Percentiles rank a stretch among this genome's conserved stretches.
Conservation (phyloP, 2,888 invertebrate genomes). For the Melikaiella ostensackeni region DNA sequence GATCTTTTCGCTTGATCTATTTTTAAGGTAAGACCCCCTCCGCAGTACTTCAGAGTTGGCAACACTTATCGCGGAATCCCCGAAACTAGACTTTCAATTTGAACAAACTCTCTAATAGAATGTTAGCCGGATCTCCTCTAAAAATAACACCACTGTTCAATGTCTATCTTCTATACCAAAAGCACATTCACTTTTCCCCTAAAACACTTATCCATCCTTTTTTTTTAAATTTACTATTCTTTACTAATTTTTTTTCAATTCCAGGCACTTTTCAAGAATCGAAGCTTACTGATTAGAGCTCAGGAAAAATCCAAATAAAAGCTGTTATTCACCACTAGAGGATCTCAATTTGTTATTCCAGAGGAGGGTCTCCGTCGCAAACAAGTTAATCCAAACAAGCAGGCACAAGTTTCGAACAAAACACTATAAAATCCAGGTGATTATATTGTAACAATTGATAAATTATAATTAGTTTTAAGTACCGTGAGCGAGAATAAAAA, state of each 20-base stretch:
- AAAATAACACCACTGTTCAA: slow-evolving; percentile 11
- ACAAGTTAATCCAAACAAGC: slow-evolving; percentile 2
- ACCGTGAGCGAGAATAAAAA: slow-evolving; percentile 60
- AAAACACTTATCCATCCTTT: neutral
- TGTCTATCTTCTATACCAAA: neutral
- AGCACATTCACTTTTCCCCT: neutral
- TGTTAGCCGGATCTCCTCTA: neutral
- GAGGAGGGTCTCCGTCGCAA: neutral
- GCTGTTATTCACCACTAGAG: neutral
- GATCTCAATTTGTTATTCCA: slow-evolving; percentile 1
- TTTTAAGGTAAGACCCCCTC: neutral
- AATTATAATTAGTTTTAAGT: slow-evolving; percentile 44
- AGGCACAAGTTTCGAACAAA: slow-evolving; percentile 9
- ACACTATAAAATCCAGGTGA: slow-evolving; percentile 30
- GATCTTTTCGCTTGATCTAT: neutral
- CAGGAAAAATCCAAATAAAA: neutral
- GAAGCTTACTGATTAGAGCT: neutral
- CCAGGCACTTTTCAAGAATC: neutral
- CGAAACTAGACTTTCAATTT: neutral
- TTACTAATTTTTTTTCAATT: neutral
- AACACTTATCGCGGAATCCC: slow-evolving; percentile 6
- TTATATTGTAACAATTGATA: slow-evolving; percentile 1
- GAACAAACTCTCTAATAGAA: neutral
- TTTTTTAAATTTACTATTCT: neutral
- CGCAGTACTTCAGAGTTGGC: neutral